Evolutionary conservation across 1,140 invertebrate species (phyloP).

Genomic region (Drosophila ananassae): DNA sequence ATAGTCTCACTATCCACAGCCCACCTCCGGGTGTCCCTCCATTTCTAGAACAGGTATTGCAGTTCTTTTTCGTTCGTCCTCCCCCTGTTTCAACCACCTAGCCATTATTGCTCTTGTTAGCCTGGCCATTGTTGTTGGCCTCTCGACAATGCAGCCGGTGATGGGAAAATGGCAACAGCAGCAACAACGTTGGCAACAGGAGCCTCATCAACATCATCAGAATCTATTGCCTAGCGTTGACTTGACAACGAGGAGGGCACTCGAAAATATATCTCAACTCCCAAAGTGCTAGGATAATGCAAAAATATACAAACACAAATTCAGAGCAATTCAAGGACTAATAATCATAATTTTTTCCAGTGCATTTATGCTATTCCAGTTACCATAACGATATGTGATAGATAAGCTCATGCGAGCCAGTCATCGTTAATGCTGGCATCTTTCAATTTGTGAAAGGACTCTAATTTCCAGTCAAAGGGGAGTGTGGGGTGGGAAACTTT

Average conservation of each 20-base stretch:
- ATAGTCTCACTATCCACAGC: neutral
- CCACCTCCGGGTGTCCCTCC: neutral
- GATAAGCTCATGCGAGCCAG: conserved; percentile 32
- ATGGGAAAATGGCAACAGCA: conserved; percentile 36
- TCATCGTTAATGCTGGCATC: conserved; percentile 26
- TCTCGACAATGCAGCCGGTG: conserved; percentile 38
- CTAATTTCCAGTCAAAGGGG: conserved; percentile 23
- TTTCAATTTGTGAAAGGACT: conserved; percentile 30
- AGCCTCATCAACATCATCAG: conserved; percentile 50
- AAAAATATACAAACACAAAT: no score
- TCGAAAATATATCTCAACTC: neutral
- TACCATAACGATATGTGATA: conserved; percentile 30
- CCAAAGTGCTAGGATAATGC: neutral
- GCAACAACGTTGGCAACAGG: conserved; percentile 33
- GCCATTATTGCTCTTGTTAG: neutral
- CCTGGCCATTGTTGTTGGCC: conserved; percentile 18
- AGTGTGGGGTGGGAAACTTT: neutral
- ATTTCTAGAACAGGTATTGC: conserved; percentile 13
- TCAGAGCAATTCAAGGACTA: no score
- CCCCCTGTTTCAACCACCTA: neutral
- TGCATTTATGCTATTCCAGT: conserved; percentile 1
- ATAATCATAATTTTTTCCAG: neutral
- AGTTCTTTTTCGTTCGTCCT: neutral
- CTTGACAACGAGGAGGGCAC: conserved; percentile 19
- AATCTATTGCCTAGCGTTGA: conserved; percentile 34